phyloP scores from a whole-genome alignment of 1,140 invertebrate genomes.

The Drosophila miranda region DNA sequence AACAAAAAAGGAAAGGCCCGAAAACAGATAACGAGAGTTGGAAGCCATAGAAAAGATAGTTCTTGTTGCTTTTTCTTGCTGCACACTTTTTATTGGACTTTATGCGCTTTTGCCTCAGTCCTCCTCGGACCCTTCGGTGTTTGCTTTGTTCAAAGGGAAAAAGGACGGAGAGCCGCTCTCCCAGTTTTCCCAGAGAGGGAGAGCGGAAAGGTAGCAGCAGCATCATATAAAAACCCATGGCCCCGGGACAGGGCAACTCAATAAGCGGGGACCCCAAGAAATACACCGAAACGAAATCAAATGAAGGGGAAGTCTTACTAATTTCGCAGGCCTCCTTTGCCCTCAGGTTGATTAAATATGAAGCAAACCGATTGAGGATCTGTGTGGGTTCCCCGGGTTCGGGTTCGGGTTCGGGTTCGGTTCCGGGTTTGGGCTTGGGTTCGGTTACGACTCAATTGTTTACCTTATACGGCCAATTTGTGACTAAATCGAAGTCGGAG shows the following conservation, averaged over 20 bases:
- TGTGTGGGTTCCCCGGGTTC: background rate
- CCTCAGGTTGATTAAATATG: conserved; percentile 71
- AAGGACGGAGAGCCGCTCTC: background rate
- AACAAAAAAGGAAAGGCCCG: conserved; percentile 67
- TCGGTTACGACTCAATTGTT: conserved; percentile 18
- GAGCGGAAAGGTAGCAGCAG: conserved; percentile 19
- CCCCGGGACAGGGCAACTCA: conserved; percentile 68
- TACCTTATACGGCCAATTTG: conserved; percentile 67
- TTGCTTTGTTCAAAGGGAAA: conserved; percentile 49
- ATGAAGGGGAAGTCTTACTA: conserved; percentile 65
- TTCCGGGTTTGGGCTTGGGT: too few relatives aligned
- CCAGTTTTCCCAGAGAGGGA: conserved; percentile 18
- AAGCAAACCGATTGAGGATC: conserved; percentile 47
- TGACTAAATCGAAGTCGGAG: conserved; percentile 66
- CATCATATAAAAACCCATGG: conserved; percentile 69
- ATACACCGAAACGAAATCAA: conserved; percentile 10
- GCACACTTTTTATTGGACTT: conserved; percentile 79
- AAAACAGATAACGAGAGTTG: conserved; percentile 71
- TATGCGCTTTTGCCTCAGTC: conserved; percentile 70
- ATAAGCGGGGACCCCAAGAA: conserved; percentile 49
- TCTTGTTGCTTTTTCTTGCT: conserved; percentile 59
- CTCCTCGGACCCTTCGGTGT: conserved; percentile 29
- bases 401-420: too few relatives aligned
- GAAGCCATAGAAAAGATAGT: conserved; percentile 73
- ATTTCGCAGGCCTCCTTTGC: conserved; percentile 42